These are phyloP conservation scores for Gonioctena quinquepunctata DNA, from an alignment of 1,140 invertebrate species.

Conservation along the genomic window DNA sequence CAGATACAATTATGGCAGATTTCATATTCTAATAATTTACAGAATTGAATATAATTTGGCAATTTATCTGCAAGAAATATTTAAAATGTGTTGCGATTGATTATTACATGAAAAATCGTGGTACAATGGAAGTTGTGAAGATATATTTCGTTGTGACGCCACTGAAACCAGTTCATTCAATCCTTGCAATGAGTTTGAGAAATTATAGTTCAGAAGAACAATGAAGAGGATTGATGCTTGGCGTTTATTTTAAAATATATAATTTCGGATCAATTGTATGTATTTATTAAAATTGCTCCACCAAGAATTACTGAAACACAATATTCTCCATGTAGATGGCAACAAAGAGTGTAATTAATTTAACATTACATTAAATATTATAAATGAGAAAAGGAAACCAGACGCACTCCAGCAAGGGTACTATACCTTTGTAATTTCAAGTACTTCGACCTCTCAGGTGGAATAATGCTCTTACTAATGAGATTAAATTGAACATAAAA, in stretches of 20 bases:
- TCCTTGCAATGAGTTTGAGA: not conserved
- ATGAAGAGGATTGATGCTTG: not conserved
- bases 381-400: slow-evolving; percentile 5
- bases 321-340: not conserved
- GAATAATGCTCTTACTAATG: slow-evolving; percentile 7
- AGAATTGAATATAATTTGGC: too few species aligned
- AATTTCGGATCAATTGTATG: slow-evolving; percentile 2
- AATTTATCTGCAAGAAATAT: too few species aligned
- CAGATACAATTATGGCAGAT: too few species aligned
- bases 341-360: not conserved
- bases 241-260: slow-evolving; percentile 4
- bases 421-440: not conserved
- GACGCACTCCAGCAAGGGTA: too few species aligned
- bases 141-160: too few species aligned
- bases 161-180: too few species aligned
- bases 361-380: slow-evolving; percentile 11
- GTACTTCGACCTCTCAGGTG: slow-evolving; percentile 2
- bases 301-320: not conserved
- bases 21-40: too few species aligned
- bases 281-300: not conserved
- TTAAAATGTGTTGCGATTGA: too few species aligned
- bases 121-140: too few species aligned
- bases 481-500: slow-evolving; percentile 15
- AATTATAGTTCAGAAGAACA: not conserved
- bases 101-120: too few species aligned